Conservation (phyloP, 37 sponge, comb jelly and placozoan genomes). For the Haliclona indistincta region DNA sequence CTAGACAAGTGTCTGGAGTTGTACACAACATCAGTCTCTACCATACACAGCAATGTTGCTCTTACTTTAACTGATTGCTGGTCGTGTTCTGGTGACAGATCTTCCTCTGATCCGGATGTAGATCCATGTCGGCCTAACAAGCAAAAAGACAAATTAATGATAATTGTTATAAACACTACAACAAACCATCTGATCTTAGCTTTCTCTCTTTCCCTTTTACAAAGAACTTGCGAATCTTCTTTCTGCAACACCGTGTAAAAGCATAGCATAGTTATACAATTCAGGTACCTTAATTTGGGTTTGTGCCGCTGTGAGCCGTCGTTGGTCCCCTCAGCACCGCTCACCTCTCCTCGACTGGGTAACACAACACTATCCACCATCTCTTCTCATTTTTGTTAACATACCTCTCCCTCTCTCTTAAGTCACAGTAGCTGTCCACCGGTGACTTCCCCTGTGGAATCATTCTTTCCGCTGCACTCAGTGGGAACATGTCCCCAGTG, state of each 20-base stretch:
- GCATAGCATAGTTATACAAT: background rate
- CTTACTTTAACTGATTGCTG: background rate
- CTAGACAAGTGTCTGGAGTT: background rate
- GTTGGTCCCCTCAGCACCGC: no score
- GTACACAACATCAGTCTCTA: background rate
- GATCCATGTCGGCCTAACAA: no score
- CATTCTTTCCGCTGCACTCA: constrained; percentile 72
- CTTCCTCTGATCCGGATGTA: background rate
- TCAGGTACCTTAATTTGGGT: no score
- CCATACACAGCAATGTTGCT: background rate
- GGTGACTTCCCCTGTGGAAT: constrained; percentile 68
- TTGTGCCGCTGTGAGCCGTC: no score
- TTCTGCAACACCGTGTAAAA: background rate
- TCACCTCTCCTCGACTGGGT: no score
- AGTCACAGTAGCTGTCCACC: background rate
- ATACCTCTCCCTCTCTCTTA: background rate
- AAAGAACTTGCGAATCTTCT: background rate
- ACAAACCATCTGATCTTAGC: background rate
- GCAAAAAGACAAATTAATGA: no score
- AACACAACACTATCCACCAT: no score
- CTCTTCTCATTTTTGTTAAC: background rate
- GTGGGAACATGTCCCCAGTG: constrained; percentile 76
- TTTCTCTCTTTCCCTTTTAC: background rate
- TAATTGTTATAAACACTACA: no score
- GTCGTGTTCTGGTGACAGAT: constrained; percentile 2